phyloP scores from a whole-genome alignment of 2,797 vertebrate species.

The Cyprinodon diabolis region DNA sequence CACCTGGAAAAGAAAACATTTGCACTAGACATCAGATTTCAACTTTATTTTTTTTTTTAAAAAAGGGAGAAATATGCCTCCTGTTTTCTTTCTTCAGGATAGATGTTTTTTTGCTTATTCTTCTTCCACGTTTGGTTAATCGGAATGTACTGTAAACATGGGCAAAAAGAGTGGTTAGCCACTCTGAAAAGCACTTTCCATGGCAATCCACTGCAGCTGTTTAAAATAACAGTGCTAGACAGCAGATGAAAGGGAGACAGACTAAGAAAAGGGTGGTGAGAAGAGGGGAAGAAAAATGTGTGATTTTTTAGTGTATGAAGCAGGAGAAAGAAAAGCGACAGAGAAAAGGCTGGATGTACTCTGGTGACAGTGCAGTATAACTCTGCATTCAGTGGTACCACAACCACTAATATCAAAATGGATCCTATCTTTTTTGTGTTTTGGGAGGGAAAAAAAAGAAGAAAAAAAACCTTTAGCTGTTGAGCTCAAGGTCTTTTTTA shows the following conservation, averaged over 20 bases:
- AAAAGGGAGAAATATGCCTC: background rate
- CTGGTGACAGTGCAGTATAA: background rate
- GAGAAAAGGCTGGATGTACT: conserved; percentile 23
- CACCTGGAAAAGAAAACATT: conserved; percentile 74
- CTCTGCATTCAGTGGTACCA: conserved; percentile 14
- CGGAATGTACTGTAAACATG: conserved; percentile 4
- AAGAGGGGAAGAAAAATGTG: conserved; percentile 24
- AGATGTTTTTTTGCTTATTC: background rate
- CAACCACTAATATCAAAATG: conserved; percentile 8
- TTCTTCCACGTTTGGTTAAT: background rate
- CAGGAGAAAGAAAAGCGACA: conserved; percentile 37
- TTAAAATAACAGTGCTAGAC: conserved; percentile 67
- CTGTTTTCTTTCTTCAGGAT: background rate
- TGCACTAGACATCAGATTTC: conserved; percentile 13
- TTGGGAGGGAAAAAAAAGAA: background rate
- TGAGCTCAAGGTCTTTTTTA: conserved; percentile 6
- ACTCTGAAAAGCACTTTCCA: conserved; percentile 40
- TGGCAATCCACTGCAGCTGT: conserved; percentile 62
- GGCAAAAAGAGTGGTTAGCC: conserved; percentile 18
- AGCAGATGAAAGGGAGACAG: conserved; percentile 64
- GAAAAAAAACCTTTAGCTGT: background rate
- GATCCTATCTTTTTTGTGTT: conserved; percentile 12
- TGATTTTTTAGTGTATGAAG: conserved; percentile 49
- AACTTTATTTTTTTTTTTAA: background rate
- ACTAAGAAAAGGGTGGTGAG: conserved; percentile 47